Percentiles rank a stretch among this genome's conserved stretches.
Conservation (phyloP, 2,113 vertebrate species). For the Hippocampus abdominalis region DNA sequence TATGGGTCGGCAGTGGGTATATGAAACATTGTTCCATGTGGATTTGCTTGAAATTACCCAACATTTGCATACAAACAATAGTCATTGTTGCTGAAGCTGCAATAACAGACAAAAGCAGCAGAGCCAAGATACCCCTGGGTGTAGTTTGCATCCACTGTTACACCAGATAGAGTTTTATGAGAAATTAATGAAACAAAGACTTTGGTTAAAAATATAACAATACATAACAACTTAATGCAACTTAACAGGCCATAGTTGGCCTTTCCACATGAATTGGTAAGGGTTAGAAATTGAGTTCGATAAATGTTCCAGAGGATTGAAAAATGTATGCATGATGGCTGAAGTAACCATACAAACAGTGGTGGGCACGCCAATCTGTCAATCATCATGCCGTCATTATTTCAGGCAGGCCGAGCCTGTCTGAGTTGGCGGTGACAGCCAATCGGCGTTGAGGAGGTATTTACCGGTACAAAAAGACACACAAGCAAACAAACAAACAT, state of each 20-base stretch:
- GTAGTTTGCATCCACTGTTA: not conserved
- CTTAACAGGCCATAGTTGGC: not conserved
- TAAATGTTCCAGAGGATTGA: not conserved
- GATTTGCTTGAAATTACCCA: constrained; percentile 35
- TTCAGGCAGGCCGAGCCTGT: too few species aligned
- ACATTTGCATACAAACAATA: constrained; percentile 61
- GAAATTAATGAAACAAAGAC: not conserved
- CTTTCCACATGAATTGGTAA: not conserved
- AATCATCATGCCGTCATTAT: too few species aligned
- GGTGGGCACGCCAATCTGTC: too few species aligned
- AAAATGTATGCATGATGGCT: not conserved
- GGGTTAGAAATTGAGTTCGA: not conserved
- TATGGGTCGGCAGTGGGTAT: constrained; percentile 50
- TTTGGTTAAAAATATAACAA: not conserved
- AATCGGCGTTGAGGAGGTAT: too few species aligned
- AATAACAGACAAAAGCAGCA: constrained; percentile 27
- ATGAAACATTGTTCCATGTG: constrained; percentile 37
- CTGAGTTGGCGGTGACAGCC: too few species aligned
- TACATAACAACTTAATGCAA: not conserved
- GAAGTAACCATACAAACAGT: not conserved
- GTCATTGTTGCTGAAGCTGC: constrained; percentile 24
- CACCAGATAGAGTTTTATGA: constrained; percentile 2
- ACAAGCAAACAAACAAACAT: too few species aligned
- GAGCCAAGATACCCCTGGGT: constrained; percentile 19
- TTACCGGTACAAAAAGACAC: too few species aligned